Conservation (phyloP, 2,113 vertebrate species). For the Cyrtonyx montezumae region DNA sequence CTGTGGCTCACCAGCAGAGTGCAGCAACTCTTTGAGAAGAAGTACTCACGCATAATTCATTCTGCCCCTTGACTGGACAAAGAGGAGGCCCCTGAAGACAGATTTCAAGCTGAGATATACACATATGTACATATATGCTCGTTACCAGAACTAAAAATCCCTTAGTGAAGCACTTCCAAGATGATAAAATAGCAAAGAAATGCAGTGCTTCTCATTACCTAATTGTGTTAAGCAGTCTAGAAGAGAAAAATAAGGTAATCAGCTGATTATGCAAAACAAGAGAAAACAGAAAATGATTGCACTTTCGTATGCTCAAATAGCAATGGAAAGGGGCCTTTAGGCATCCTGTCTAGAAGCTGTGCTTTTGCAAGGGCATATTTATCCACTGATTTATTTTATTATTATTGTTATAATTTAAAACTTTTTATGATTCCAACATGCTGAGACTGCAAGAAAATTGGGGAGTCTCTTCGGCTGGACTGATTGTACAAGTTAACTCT, state of each 20-base stretch:
- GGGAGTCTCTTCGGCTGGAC: background rate
- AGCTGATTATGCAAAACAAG: background rate
- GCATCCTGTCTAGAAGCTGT: background rate
- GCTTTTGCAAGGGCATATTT: background rate
- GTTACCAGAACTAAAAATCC: background rate
- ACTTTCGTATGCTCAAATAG: background rate
- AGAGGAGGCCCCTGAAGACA: background rate
- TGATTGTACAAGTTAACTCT: background rate
- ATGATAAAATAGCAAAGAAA: background rate
- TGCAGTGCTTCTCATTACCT: background rate
- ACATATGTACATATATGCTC: background rate
- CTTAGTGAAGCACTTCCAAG: background rate
- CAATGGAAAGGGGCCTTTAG: background rate
- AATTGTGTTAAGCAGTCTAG: background rate
- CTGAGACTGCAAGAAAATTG: background rate
- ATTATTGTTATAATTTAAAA: background rate
- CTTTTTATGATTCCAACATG: background rate
- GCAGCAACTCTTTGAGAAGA: conserved; percentile 27
- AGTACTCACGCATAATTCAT: background rate
- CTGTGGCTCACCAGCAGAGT: conserved; percentile 16
- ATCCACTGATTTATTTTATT: background rate
- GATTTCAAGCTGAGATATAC: background rate
- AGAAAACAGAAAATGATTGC: background rate
- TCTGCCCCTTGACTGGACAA: background rate
- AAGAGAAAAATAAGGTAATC: rapidly evolving